Conservation (phyloP, 1,140 invertebrate genomes). For the Atopsyche davidsoni region DNA sequence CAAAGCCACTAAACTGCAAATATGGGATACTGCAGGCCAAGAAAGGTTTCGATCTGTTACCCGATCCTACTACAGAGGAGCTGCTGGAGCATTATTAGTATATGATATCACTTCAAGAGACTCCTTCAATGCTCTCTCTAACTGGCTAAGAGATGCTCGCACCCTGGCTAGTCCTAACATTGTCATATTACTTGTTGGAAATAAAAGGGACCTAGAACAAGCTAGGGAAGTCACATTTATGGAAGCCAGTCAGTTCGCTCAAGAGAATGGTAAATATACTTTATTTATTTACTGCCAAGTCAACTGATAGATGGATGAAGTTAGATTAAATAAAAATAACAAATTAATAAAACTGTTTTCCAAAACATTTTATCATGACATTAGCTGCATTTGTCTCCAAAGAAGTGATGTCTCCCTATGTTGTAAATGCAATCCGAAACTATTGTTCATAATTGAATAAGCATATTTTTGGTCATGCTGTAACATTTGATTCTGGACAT, state of each 20-base stretch:
- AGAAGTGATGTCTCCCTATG: too few species aligned
- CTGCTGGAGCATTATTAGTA: conserved; percentile 72
- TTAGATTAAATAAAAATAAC: too few species aligned
- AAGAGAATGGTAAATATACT: conserved; percentile 65
- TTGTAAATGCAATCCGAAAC: too few species aligned
- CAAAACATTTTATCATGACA: too few species aligned
- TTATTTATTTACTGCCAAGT: neutral
- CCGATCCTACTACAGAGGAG: conserved; percentile 74
- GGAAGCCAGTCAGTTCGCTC: conserved; percentile 75
- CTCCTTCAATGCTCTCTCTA: conserved; percentile 73
- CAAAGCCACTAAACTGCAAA: conserved; percentile 78
- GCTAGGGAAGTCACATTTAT: conserved; percentile 73
- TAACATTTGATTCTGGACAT: too few species aligned
- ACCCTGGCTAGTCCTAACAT: conserved; percentile 83
- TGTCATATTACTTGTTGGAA: conserved; percentile 73
- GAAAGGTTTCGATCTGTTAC: conserved; percentile 65
- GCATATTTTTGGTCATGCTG: too few species aligned
- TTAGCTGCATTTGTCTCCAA: too few species aligned
- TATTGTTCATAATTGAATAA: too few species aligned
- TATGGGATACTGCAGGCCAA: conserved; percentile 67
- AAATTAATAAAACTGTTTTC: too few species aligned
- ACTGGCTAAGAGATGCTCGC: conserved; percentile 80
- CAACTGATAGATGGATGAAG: too few species aligned
- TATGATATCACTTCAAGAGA: conserved; percentile 77
- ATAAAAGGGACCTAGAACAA: conserved; percentile 76